phyloP scores from a whole-genome alignment of 2,888 invertebrate species.

The Euspilapteryx auroguttella region DNA sequence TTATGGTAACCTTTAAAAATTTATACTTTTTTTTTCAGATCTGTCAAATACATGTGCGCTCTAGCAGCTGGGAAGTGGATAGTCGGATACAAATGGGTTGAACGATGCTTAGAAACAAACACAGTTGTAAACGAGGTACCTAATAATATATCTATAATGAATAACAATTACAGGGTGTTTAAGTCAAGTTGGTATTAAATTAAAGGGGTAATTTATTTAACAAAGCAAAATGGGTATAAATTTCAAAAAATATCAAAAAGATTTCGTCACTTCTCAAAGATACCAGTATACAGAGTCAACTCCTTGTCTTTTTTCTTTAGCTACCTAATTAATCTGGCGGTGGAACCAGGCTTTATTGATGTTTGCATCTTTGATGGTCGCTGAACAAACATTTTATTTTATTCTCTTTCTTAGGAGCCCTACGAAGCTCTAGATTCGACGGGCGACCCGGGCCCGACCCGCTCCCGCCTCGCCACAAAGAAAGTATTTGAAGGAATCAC shows the following conservation, averaged over 20 bases:
- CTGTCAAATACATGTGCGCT: constrained; percentile 60
- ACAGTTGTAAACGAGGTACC: constrained; percentile 42
- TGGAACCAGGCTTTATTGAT: no score
- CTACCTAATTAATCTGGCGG: no score
- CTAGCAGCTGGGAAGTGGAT: constrained; percentile 63
- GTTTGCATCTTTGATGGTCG: no score
- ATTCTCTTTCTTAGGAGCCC: no score
- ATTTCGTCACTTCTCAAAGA: no score
- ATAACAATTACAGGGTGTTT: no score
- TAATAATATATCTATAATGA: constrained; percentile 4
- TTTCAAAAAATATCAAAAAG: neutral
- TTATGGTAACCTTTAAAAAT: no score
- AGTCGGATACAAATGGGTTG: constrained; percentile 55
- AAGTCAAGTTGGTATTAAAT: no score
- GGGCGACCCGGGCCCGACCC: constrained; percentile 52
- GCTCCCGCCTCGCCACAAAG: constrained; percentile 29
- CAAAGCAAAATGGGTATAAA: neutral
- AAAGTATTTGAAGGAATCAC: constrained; percentile 49
- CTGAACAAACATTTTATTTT: no score
- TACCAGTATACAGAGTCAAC: no score
- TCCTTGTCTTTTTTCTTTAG: no score
- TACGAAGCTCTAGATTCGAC: constrained; percentile 56
- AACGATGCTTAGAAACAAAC: constrained; percentile 36
- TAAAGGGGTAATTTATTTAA: no score
- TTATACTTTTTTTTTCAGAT: constrained; percentile 23